Conservation (phyloP, 2,113 vertebrate genomes). For the Pungitius pungitius region DNA sequence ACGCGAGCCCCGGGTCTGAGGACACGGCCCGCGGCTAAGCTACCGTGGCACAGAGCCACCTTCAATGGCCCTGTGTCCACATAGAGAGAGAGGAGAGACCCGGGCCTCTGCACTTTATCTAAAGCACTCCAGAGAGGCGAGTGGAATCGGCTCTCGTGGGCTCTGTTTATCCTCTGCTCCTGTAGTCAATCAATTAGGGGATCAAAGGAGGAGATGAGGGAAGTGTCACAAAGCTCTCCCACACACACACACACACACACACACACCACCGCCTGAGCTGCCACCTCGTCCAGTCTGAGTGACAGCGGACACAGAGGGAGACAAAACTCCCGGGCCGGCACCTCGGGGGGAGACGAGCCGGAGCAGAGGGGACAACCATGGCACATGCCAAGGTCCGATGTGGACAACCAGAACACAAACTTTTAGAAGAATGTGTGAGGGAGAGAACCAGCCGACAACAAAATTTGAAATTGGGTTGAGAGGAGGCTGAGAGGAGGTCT, state of each 20-base stretch:
- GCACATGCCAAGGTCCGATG: slow-evolving; percentile 74
- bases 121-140: slow-evolving; percentile 80
- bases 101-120: slow-evolving; percentile 79
- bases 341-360: slow-evolving; percentile 64
- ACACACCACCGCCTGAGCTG: slow-evolving; percentile 67
- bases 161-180: slow-evolving; percentile 81
- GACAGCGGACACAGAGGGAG: slow-evolving; percentile 68
- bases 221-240: slow-evolving; percentile 78
- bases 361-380: slow-evolving; percentile 75
- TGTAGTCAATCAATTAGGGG: slow-evolving; percentile 86
- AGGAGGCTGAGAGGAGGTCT: slow-evolving; percentile 31
- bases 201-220: slow-evolving; percentile 81
- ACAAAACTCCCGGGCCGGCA: slow-evolving; percentile 59
- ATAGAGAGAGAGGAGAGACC: slow-evolving; percentile 53
- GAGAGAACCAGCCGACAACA: slow-evolving; percentile 47
- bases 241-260: no score
- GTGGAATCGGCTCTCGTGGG: slow-evolving; percentile 81
- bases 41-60: slow-evolving; percentile 78
- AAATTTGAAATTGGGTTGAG: slow-evolving; percentile 23
- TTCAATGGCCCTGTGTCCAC: slow-evolving; percentile 74
- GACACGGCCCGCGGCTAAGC: slow-evolving; percentile 78
- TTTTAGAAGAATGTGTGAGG: slow-evolving; percentile 62
- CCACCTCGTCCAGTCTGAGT: slow-evolving; percentile 73
- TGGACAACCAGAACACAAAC: slow-evolving; percentile 74
- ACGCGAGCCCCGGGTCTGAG: slow-evolving; percentile 63